Evolutionary conservation across 2,888 invertebrate species (phyloP).

Genomic region (Ectemnius cavifrons): DNA sequence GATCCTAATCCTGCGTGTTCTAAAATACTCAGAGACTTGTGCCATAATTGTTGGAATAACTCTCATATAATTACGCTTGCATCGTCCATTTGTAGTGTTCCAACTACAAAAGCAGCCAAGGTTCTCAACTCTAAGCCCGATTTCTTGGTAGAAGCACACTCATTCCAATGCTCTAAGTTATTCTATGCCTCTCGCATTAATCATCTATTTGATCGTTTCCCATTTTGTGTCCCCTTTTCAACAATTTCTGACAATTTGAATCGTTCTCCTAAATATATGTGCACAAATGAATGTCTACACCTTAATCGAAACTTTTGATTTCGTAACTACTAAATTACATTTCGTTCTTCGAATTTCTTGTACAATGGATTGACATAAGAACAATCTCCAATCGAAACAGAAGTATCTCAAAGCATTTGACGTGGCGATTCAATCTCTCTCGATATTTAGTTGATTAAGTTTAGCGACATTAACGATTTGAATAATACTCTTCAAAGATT

Average conservation of each 20-base stretch:
- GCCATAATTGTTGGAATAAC: constrained; percentile 30
- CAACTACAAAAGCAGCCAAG: constrained; percentile 47
- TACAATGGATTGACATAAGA: constrained; percentile 56
- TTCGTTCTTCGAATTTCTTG: too few species aligned
- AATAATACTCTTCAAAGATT: too few species aligned
- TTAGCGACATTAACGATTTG: too few species aligned
- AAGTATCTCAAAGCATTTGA: constrained; percentile 8
- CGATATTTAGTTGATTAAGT: too few species aligned
- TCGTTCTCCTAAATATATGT: too few species aligned
- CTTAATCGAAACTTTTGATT: constrained; percentile 20
- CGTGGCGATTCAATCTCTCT: neutral
- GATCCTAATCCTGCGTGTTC: constrained; percentile 56
- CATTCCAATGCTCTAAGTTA: constrained; percentile 42
- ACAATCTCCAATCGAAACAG: constrained; percentile 30
- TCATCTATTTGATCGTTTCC: constrained; percentile 31
- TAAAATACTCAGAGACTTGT: constrained; percentile 41
- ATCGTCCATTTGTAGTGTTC: constrained; percentile 47
- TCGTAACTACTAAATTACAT: constrained; percentile 5
- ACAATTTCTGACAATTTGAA: too few species aligned
- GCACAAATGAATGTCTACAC: constrained; percentile 14
- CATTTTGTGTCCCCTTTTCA: constrained; percentile 20
- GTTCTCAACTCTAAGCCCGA: constrained; percentile 49
- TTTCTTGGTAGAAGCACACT: constrained; percentile 47
- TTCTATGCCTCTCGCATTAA: constrained; percentile 12
- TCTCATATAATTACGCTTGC: constrained; percentile 42